phyloP scores from a whole-genome alignment of 2,888 invertebrate species.

The Onchidella celtica region DNA sequence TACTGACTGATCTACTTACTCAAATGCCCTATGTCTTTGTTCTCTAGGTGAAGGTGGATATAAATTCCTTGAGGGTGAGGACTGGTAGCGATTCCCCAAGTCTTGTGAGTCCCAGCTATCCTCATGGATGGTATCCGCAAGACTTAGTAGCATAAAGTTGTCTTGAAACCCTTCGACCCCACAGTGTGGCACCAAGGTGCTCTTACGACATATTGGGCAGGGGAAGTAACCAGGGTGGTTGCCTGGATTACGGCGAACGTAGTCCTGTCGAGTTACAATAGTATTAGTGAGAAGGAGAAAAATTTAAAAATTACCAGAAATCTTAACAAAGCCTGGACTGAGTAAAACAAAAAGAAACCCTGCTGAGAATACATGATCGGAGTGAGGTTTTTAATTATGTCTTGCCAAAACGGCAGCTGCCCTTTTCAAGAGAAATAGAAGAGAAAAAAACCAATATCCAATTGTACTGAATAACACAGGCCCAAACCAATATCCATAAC shows the following conservation, averaged over 20 bases:
- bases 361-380: background rate
- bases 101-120: conserved; percentile 57
- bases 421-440: too few relatives aligned
- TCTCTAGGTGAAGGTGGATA: conserved; percentile 74
- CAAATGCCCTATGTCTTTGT: conserved; percentile 64
- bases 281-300: background rate
- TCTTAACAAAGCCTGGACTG: background rate
- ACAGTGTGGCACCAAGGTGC: conserved; percentile 67
- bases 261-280: too few relatives aligned
- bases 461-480: too few relatives aligned
- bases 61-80: conserved; percentile 64
- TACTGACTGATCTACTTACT: too few relatives aligned
- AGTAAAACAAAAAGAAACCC: background rate
- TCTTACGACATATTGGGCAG: conserved; percentile 75
- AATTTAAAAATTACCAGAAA: background rate
- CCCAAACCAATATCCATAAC: too few relatives aligned
- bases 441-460: too few relatives aligned
- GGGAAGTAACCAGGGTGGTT: conserved; percentile 71
- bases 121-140: conserved; percentile 73
- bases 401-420: too few relatives aligned
- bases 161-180: conserved; percentile 72
- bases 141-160: conserved; percentile 70
- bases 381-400: too few relatives aligned
- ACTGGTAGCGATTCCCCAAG: conserved; percentile 47
- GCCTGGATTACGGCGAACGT: conserved; percentile 72